Conservation (phyloP, 2,797 vertebrate genomes). For the Mionectes olivaceus region DNA sequence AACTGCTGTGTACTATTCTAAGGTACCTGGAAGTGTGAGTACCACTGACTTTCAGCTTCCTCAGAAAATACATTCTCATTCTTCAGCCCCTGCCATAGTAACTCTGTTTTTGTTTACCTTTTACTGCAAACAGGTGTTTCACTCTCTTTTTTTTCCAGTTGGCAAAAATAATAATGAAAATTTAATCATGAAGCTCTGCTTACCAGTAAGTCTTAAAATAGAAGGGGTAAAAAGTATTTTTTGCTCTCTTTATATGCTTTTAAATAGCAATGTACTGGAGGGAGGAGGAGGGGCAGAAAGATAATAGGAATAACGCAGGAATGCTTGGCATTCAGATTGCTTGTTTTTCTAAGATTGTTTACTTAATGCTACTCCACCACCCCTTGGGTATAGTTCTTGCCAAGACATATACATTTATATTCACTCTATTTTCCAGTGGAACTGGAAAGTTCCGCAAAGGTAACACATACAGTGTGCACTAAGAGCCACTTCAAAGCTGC, state of each 20-base stretch:
- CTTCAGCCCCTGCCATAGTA: background rate
- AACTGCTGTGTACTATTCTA: background rate
- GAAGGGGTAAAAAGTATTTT: background rate
- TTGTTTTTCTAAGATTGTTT: conserved; percentile 40
- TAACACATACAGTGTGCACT: background rate
- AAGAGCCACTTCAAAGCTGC: conserved; percentile 34
- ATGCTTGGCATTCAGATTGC: background rate
- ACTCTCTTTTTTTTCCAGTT: background rate
- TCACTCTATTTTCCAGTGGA: conserved; percentile 37
- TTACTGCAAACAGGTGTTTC: background rate
- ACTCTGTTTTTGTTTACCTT: background rate
- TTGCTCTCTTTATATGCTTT: background rate
- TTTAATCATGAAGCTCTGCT: background rate
- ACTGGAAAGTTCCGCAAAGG: conserved; percentile 54
- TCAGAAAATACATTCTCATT: background rate
- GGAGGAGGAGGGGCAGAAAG: background rate
- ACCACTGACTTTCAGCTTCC: background rate
- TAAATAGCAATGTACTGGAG: background rate
- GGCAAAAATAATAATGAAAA: background rate
- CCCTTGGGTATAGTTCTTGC: background rate
- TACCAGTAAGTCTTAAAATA: background rate
- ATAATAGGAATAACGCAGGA: background rate
- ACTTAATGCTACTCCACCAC: background rate
- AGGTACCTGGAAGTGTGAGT: background rate
- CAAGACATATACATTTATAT: conserved; percentile 29